Conservation (phyloP, 2,113 vertebrate genomes). For the Saguinus imperator region DNA sequence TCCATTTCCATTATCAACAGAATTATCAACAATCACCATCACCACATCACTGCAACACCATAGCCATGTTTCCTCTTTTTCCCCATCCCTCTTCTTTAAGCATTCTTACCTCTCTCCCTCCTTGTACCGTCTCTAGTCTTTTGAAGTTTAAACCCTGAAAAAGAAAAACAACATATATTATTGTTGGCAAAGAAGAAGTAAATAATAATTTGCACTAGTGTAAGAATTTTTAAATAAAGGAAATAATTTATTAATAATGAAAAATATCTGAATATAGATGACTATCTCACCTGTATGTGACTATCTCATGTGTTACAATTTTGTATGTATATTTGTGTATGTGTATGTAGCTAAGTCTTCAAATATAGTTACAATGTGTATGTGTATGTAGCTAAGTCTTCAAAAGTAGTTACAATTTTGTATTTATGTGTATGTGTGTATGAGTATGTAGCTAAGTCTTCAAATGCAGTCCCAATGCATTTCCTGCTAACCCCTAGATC, state of each 20-base stretch:
- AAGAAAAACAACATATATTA: background rate
- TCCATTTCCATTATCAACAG: too few relatives aligned
- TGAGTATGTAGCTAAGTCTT: background rate
- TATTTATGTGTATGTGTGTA: background rate
- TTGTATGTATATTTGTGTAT: background rate
- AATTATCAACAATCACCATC: background rate
- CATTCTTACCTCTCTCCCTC: constrained; percentile 76
- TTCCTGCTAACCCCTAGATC: background rate
- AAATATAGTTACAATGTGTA: background rate
- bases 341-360: background rate
- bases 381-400: background rate
- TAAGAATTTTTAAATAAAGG: background rate
- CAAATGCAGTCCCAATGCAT: background rate
- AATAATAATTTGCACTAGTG: background rate
- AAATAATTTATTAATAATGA: background rate
- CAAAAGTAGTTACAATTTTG: background rate
- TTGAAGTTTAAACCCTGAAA: constrained; percentile 71
- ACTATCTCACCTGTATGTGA: background rate
- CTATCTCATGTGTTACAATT: background rate
- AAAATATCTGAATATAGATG: background rate
- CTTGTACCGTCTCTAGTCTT: constrained; percentile 67
- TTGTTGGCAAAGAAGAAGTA: background rate
- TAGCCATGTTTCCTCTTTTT: background rate
- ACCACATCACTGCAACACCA: background rate
- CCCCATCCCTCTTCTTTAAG: background rate